A percentile compares a stretch with the other conserved stretches of the same genome.
These are phyloP conservation scores for Sebastes glaucus DNA, from an alignment of 2,797 vertebrate species.

Conservation along the genomic window DNA sequence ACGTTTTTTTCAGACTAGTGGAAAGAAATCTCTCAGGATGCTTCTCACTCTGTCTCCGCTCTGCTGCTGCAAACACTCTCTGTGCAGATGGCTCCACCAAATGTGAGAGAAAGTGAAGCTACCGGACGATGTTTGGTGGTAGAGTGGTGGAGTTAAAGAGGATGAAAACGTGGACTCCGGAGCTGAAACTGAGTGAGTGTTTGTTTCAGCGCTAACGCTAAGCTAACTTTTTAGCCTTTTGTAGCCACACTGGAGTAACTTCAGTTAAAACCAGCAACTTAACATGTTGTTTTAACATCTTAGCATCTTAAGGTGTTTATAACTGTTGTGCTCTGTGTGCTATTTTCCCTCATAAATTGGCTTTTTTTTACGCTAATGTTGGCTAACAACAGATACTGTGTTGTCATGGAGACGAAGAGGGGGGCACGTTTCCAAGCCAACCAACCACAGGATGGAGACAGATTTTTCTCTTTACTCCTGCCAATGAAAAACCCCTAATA, in stretches of 20 bases:
- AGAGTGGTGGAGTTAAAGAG: conserved; percentile 35
- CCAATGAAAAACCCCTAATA: not conserved
- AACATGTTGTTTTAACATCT: not conserved
- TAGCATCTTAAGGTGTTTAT: fast-evolving
- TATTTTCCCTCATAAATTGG: not conserved
- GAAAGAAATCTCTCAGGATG: conserved; percentile 47
- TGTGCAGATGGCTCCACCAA: not conserved
- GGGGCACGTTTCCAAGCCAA: conserved; percentile 52
- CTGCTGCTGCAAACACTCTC: not conserved
- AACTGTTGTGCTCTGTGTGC: fast-evolving
- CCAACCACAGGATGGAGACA: conserved; percentile 77
- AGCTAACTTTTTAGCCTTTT: conserved; percentile 7
- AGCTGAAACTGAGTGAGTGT: conserved; percentile 81
- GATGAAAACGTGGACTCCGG: conserved; percentile 78
- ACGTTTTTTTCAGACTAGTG: not conserved
- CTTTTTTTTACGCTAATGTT: conserved; percentile 18
- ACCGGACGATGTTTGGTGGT: conserved; percentile 57
- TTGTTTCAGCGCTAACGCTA: conserved; percentile 42
- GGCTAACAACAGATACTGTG: conserved; percentile 65
- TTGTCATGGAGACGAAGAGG: conserved; percentile 77
- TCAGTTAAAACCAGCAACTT: not conserved
- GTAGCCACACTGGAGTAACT: not conserved
- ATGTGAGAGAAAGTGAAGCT: conserved; percentile 4
- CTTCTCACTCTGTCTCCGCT: conserved; percentile 5
- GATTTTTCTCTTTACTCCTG: conserved; percentile 38